Conservation (phyloP, 2,888 invertebrate species). For the Aleiodes alternator region DNA sequence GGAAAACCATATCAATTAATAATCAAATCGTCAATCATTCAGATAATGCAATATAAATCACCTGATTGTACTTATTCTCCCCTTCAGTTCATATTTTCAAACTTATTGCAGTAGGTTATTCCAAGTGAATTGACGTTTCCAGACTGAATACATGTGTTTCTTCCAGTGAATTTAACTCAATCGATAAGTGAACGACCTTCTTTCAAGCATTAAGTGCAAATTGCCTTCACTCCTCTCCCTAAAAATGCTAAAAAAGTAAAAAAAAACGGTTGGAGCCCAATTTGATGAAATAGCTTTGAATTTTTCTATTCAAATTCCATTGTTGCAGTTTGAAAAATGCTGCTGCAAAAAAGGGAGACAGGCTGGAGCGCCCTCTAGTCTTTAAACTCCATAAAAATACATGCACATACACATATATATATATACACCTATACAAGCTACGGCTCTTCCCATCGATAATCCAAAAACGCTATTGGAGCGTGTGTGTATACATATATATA, state of each 20-base stretch:
- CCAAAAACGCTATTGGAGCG: slow-evolving; percentile 14
- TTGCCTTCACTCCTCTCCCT: neutral
- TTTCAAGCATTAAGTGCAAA: neutral
- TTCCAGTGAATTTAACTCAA: slow-evolving; percentile 2
- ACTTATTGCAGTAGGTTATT: neutral
- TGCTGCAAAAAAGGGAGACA: too few species aligned
- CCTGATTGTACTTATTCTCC: too few species aligned
- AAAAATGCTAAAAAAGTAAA: too few species aligned
- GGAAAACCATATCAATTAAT: neutral
- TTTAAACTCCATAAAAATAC: too few species aligned
- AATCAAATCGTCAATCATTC: neutral
- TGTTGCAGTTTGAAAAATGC: too few species aligned
- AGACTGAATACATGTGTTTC: too few species aligned
- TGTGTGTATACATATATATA: slow-evolving; percentile 12
- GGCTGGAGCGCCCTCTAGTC: too few species aligned
- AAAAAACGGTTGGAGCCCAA: too few species aligned
- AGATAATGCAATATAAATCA: neutral
- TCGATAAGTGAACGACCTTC: slow-evolving; percentile 7
- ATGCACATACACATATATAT: too few species aligned
- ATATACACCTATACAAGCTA: too few species aligned
- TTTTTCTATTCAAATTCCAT: too few species aligned
- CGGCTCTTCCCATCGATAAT: slow-evolving; percentile 4
- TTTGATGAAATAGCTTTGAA: too few species aligned
- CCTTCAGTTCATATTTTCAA: neutral
- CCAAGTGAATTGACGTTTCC: neutral